Evolutionary conservation across 2,797 vertebrate genomes (phyloP).

Genomic region (Pangasius krempfi): DNA sequence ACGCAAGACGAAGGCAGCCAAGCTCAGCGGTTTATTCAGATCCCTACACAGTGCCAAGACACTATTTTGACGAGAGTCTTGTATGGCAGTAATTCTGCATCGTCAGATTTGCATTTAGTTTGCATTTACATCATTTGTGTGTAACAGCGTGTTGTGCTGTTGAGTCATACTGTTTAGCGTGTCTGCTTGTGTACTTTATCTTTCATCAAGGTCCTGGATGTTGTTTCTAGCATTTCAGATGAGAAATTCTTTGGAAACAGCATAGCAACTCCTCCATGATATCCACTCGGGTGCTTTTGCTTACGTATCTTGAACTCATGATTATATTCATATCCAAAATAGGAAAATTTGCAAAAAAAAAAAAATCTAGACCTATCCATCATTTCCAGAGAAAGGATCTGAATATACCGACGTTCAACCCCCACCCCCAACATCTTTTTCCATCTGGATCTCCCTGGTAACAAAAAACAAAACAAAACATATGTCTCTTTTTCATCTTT

Average conservation of each 20-base stretch:
- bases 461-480: conserved; percentile 58
- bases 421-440: conserved; percentile 39
- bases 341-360: neutral
- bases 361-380: neutral
- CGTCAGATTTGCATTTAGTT: conserved; percentile 25
- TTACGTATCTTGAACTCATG: neutral
- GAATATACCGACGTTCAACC: conserved; percentile 49
- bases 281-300: neutral
- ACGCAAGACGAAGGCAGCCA: neutral
- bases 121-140: conserved; percentile 25
- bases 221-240: neutral
- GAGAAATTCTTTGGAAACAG: neutral
- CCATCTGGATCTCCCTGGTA: conserved; percentile 66
- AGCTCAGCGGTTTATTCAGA: neutral
- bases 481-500: conserved; percentile 70
- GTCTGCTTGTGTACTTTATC: conserved; percentile 7
- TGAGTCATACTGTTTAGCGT: neutral
- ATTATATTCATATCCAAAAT: neutral
- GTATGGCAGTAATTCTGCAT: neutral
- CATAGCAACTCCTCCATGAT: neutral
- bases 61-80: neutral
- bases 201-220: neutral
- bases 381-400: conserved; percentile 25
- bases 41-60: neutral
- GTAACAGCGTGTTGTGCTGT: neutral